Conservation (phyloP, 2,888 invertebrate genomes). For the Balanococcus diminutus region DNA sequence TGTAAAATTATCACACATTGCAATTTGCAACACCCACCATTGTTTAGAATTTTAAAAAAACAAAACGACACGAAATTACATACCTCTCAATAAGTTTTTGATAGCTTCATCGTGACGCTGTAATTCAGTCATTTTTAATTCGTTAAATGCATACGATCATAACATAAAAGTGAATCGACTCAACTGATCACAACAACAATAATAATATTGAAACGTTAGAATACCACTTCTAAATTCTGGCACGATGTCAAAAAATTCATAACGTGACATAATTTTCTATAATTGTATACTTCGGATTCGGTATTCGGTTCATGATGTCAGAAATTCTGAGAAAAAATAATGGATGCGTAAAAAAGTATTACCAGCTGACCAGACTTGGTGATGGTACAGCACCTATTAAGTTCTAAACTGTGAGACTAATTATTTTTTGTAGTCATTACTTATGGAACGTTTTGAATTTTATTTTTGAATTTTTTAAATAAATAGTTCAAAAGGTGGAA, state of each 20-base stretch:
- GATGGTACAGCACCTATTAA: no score
- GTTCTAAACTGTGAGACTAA: no score
- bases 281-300: not conserved
- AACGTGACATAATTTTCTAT: not conserved
- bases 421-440: no score
- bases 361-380: no score
- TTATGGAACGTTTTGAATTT: no score
- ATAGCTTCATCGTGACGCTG: conserved; percentile 95
- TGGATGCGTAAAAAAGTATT: no score
- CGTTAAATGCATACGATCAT: not conserved
- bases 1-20: no score
- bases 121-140: conserved; percentile 64
- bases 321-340: not conserved
- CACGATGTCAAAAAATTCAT: not conserved
- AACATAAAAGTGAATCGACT: not conserved
- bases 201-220: not conserved
- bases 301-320: not conserved
- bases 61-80: no score
- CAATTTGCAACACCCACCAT: no score
- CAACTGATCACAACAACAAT: not conserved
- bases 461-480: no score
- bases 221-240: not conserved
- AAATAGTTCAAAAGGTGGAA: no score
- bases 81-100: conserved; percentile 91
- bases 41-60: no score